These are phyloP conservation scores for Manis crassicaudata DNA, from an alignment of 2,797 vertebrate species.

Conservation along the genomic window DNA sequence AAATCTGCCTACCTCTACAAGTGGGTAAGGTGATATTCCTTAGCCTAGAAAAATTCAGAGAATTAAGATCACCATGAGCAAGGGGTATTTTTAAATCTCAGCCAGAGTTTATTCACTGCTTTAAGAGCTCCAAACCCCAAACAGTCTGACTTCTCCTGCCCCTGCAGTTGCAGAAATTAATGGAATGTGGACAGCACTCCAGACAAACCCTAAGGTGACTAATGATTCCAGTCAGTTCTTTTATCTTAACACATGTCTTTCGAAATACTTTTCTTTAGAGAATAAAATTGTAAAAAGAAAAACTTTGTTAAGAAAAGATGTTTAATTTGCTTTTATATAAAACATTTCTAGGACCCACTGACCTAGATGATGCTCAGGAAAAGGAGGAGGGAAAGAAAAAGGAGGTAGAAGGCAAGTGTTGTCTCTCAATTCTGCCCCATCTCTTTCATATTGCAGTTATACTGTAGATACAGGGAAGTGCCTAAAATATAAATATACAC, in stretches of 20 bases:
- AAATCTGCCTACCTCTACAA: not conserved
- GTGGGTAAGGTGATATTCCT: not conserved
- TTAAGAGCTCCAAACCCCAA: not conserved
- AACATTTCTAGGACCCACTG: not conserved
- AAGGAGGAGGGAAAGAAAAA: not conserved
- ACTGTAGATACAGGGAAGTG: not conserved
- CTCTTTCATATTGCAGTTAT: not conserved
- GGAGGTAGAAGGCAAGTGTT: not conserved
- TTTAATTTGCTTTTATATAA: conserved; percentile 36
- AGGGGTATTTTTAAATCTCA: not conserved
- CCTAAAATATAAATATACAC: not conserved
- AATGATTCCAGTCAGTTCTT: not conserved
- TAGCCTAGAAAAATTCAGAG: not conserved
- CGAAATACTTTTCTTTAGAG: not conserved
- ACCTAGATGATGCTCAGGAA: not conserved
- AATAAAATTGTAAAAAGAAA: conserved; percentile 2
- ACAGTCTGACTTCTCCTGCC: not conserved
- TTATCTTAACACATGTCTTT: not conserved
- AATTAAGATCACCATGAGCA: not conserved
- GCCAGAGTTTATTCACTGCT: not conserved
- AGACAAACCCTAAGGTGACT: not conserved
- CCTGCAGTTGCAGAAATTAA: not conserved
- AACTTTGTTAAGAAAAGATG: not conserved
- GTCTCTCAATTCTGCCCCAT: not conserved
- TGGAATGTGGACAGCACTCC: not conserved